Percentiles rank a stretch among this genome's conserved stretches.
Evolutionary conservation across 1,140 invertebrate species (phyloP).

Genomic region (Delia radicum): DNA sequence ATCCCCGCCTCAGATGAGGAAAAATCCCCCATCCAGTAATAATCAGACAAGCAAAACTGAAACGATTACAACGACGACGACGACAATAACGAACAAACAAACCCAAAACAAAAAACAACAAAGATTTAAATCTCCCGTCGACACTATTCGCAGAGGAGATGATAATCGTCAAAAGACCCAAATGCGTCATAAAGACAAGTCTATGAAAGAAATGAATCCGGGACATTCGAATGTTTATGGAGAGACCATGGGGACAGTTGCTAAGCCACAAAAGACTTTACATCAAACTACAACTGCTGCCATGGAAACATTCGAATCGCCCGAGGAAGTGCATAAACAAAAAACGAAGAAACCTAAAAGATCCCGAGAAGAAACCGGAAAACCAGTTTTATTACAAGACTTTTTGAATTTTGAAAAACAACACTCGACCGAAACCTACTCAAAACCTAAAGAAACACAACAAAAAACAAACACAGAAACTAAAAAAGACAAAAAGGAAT

Average conservation of each 20-base stretch:
- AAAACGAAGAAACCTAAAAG: not conserved
- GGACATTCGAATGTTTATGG: constrained; percentile 22
- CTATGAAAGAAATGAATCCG: not conserved
- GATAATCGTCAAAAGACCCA: not conserved
- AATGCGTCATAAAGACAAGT: not conserved
- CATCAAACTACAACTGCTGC: not conserved
- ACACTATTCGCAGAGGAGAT: not conserved
- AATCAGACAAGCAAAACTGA: constrained; percentile 28
- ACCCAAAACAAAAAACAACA: constrained; percentile 8
- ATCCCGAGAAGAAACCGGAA: constrained; percentile 11
- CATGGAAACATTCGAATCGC: constrained; percentile 15
- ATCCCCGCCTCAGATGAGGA: constrained; percentile 28
- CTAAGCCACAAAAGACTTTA: constrained; percentile 14
- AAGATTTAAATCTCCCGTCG: not conserved
- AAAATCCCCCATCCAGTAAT: constrained; percentile 23
- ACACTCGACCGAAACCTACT: constrained; percentile 13
- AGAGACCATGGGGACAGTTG: constrained; percentile 24
- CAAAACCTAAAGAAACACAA: not conserved
- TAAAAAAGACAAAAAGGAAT: constrained; percentile 6
- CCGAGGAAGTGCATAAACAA: constrained; percentile 1
- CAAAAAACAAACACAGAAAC: not conserved
- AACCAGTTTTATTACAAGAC: constrained; percentile 2
- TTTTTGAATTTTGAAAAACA: not conserved
- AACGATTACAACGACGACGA: constrained; percentile 28
- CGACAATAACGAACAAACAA: constrained; percentile 17